phyloP scores from a whole-genome alignment of 1,140 invertebrate genomes.

The Listronotus oregonensis region DNA sequence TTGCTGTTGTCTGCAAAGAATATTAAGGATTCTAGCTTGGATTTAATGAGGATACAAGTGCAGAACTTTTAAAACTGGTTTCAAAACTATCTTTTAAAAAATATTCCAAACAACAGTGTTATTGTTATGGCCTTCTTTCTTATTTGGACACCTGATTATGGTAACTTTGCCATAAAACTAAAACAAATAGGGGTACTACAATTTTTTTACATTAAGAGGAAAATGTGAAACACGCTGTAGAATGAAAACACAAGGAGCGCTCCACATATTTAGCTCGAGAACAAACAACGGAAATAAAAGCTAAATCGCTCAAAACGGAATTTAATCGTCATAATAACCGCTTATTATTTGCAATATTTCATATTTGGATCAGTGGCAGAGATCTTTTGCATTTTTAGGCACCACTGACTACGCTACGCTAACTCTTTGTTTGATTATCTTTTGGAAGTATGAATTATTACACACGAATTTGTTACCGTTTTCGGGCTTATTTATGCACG shows the following conservation, averaged over 20 bases:
- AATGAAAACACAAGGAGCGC: slow-evolving; percentile 23
- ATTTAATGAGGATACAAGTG: too few species aligned
- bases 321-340: slow-evolving; percentile 29
- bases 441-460: slow-evolving; percentile 20
- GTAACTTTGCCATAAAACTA: too few species aligned
- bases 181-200: too few species aligned
- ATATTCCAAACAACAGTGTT: too few species aligned
- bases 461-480: slow-evolving; percentile 23
- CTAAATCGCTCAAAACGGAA: slow-evolving; percentile 24
- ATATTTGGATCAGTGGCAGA: slow-evolving; percentile 23
- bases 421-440: slow-evolving; percentile 28
- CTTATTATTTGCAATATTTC: slow-evolving; percentile 37
- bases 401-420: slow-evolving; percentile 21
- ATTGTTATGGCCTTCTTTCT: too few species aligned
- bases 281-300: slow-evolving; percentile 34
- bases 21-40: too few species aligned
- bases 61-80: too few species aligned
- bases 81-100: too few species aligned
- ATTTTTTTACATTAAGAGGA: too few species aligned
- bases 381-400: slow-evolving; percentile 35
- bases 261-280: slow-evolving; percentile 26
- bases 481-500: neutral
- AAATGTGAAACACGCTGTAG: neutral
- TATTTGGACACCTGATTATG: too few species aligned
- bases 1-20: too few species aligned